Percentiles rank a stretch among this genome's conserved stretches.
These are phyloP conservation scores for Papilio polytes DNA, from an alignment of 1,140 invertebrate species.

Conservation along the genomic window DNA sequence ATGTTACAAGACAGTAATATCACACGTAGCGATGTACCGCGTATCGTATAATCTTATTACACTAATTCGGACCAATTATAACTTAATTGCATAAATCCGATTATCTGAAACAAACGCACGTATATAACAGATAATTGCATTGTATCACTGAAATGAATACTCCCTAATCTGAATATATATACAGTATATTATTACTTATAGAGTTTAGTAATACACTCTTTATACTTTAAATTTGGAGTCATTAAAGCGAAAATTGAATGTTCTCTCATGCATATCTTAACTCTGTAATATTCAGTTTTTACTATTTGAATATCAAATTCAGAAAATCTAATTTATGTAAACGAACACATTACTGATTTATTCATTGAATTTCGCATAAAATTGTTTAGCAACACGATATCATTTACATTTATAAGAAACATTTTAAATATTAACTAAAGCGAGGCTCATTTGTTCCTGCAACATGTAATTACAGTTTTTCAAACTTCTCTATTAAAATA, in stretches of 20 bases:
- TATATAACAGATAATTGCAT: slow-evolving; percentile 8
- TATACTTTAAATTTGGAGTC: no score
- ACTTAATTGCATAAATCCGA: slow-evolving; percentile 16
- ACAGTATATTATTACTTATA: background rate
- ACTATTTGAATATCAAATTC: no score
- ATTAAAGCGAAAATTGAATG: no score
- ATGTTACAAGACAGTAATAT: background rate
- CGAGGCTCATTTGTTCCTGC: slow-evolving; percentile 6
- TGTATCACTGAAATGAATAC: background rate
- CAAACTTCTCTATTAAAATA: slow-evolving; percentile 24
- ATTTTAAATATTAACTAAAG: slow-evolving; percentile 17
- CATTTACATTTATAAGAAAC: slow-evolving; percentile 11
- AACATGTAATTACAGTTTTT: slow-evolving; percentile 21
- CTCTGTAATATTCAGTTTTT: no score
- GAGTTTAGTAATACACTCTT: no score
- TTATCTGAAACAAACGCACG: slow-evolving; percentile 12
- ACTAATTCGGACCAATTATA: slow-evolving; percentile 7
- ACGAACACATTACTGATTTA: background rate
- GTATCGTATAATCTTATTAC: slow-evolving; percentile 16
- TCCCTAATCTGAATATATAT: background rate
- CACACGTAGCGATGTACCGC: background rate
- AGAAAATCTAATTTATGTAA: background rate
- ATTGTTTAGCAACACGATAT: slow-evolving; percentile 9
- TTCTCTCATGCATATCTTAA: no score
- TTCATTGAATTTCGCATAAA: slow-evolving; percentile 19